Evolutionary conservation across 1,140 invertebrate species (phyloP), one percentile per base, ranked within the genome.

Genomic region (Papilio machaon): DNA sequence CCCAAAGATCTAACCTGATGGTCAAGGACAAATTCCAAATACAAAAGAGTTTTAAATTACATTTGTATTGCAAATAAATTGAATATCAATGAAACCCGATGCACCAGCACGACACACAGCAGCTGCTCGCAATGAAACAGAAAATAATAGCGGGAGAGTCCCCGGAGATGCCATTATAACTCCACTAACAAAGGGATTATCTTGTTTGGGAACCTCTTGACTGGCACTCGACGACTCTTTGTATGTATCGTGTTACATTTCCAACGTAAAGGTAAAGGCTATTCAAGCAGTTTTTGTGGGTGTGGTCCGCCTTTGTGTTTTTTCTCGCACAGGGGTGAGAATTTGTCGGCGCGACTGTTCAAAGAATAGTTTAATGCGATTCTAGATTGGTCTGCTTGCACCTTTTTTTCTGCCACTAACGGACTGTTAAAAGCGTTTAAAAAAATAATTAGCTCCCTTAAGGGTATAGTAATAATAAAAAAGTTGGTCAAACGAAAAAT

Each of bases 171-270:
- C 91, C 89, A 93, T 94, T 94, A 94, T 93, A 93, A 93, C 90
- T 86, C 89, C 88, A 86, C 91, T 91, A 92, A 94, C 93, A 94
- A 94, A 92, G 92, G 92, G 91, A 94, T 94, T 94, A 94, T 94
- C 92, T 93, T 94, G 93, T 94, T 94, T 94, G 91, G 91, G 93
- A 93, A 93, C 91, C 90, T 92, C 91, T 92, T 94, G 91, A 94
- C 92, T 91, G 86, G 88, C 87, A 89, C 91, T 93, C 90, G 89
- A 89, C 85, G 85, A 87, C 86, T 87, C 90, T 91, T 90, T 91
- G 89, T 91, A 90, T 91, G 83, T 90, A 92, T 92, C 91, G 90
- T 89, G 90, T 94, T 93, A 93, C 92, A 87, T 89, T 91, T 89
- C 85, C 81, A 87, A 86, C 83, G 83, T 84, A 87, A 88, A 91